Evolutionary conservation across 2,113 vertebrate species (phyloP).

Genomic region (Oreotragus oreotragus): DNA sequence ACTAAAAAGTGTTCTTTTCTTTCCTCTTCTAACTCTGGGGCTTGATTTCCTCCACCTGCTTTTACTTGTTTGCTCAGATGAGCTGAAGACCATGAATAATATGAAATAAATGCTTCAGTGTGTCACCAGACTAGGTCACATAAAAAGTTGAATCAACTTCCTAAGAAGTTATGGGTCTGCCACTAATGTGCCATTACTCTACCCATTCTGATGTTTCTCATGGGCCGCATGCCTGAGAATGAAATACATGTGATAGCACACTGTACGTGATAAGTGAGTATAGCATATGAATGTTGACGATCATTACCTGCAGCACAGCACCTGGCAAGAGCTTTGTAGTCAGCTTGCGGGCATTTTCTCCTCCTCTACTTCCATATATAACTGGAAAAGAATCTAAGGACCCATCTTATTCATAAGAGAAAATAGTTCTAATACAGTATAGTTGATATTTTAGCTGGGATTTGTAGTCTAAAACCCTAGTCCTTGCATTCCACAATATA

Average conservation of each 20-base stretch:
- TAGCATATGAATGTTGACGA: too few relatives aligned
- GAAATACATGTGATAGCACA: neutral
- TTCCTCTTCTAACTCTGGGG: neutral
- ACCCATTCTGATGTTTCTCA: neutral
- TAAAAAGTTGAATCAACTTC: neutral
- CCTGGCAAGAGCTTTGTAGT: neutral
- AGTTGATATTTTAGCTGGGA: neutral
- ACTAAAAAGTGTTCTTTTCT: neutral
- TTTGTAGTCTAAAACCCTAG: neutral
- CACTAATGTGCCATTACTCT: neutral
- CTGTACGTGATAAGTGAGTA: neutral
- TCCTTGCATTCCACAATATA: neutral
- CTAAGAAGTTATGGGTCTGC: neutral
- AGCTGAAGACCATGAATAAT: neutral
- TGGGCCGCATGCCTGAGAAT: neutral
- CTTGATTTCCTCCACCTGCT: neutral
- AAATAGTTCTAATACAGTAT: neutral
- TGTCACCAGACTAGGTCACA: neutral
- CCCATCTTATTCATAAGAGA: neutral
- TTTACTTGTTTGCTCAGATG: neutral
- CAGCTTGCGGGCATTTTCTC: neutral
- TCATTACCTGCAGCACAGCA: too few relatives aligned
- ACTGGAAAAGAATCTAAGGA: neutral
- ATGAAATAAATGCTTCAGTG: neutral
- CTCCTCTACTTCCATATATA: neutral